Conservation (phyloP, 1,140 invertebrate genomes). For the Drosophila lacertosa region DNA sequence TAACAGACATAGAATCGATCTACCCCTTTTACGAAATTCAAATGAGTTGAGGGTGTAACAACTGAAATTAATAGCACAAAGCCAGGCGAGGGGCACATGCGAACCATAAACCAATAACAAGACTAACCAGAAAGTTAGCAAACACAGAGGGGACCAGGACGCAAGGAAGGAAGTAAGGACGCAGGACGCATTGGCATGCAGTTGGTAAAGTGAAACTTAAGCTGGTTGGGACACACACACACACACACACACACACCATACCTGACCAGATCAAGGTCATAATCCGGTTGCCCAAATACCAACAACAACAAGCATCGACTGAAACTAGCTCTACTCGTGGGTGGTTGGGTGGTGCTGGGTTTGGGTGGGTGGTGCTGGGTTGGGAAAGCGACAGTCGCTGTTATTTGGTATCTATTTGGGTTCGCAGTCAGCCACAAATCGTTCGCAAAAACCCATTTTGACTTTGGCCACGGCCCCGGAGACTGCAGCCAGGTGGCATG, state of each 20-base stretch:
- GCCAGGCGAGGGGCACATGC: constrained; percentile 46
- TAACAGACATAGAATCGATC: no score
- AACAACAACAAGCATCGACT: constrained; percentile 31
- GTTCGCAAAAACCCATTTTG: constrained; percentile 72
- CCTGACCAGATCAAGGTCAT: constrained; percentile 79
- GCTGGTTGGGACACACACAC: constrained; percentile 43
- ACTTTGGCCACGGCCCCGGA: constrained; percentile 43
- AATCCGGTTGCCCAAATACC: constrained; percentile 67
- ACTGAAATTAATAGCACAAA: constrained; percentile 65
- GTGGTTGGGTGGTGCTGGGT: not conserved
- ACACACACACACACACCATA: constrained; percentile 19
- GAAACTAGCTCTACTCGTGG: constrained; percentile 22
- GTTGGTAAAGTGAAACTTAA: constrained; percentile 75
- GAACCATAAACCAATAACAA: constrained; percentile 73
- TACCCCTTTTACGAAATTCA: no score
- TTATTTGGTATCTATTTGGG: constrained; percentile 48
- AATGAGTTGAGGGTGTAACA: no score
- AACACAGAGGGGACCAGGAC: constrained; percentile 20
- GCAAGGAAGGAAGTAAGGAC: not conserved
- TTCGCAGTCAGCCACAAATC: constrained; percentile 61
- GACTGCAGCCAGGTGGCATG: constrained; percentile 8
- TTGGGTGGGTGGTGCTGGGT: not conserved
- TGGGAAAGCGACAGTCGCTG: constrained; percentile 15
- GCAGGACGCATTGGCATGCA: constrained; percentile 51
- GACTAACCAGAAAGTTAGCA: constrained; percentile 69